These are phyloP conservation scores for Eupelmus urozonus DNA, from an alignment of 2,888 invertebrate species.

Conservation along the genomic window DNA sequence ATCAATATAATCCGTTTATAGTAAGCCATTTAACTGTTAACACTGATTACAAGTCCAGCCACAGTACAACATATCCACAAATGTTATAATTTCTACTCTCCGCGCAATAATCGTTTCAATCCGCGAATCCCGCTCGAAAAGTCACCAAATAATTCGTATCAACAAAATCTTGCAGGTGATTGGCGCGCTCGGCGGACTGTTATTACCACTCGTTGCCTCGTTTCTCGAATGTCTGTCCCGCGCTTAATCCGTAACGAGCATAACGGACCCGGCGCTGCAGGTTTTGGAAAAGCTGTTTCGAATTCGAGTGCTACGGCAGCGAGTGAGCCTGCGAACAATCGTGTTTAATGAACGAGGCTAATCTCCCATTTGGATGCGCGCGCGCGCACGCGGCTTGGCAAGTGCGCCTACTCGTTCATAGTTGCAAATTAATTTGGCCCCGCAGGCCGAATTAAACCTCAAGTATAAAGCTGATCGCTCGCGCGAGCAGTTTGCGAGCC, in stretches of 20 bases:
- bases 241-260: constrained; percentile 12
- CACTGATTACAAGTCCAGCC: too few species aligned
- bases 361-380: constrained; percentile 69
- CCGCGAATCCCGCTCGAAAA: too few species aligned
- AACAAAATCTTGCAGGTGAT: not conserved
- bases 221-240: too few species aligned
- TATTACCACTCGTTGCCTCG: too few species aligned
- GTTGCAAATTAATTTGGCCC: constrained; percentile 74
- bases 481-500: constrained; percentile 57
- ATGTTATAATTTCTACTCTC: too few species aligned
- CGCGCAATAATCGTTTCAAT: too few species aligned
- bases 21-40: too few species aligned
- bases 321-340: constrained; percentile 50
- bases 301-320: constrained; percentile 26
- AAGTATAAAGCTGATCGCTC: constrained; percentile 71
- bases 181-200: too few species aligned
- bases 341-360: constrained; percentile 74
- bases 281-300: constrained; percentile 51
- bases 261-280: not conserved
- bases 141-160: too few species aligned
- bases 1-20: too few species aligned
- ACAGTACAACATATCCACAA: too few species aligned
- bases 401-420: constrained; percentile 68
- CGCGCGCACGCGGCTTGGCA: constrained; percentile 1
- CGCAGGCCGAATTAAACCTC: constrained; percentile 72